Percentiles rank a stretch among this genome's conserved stretches.
These are phyloP conservation scores for Sebastes steindachneri DNA, from an alignment of 2,797 vertebrate genomes.

Conservation along the genomic window DNA sequence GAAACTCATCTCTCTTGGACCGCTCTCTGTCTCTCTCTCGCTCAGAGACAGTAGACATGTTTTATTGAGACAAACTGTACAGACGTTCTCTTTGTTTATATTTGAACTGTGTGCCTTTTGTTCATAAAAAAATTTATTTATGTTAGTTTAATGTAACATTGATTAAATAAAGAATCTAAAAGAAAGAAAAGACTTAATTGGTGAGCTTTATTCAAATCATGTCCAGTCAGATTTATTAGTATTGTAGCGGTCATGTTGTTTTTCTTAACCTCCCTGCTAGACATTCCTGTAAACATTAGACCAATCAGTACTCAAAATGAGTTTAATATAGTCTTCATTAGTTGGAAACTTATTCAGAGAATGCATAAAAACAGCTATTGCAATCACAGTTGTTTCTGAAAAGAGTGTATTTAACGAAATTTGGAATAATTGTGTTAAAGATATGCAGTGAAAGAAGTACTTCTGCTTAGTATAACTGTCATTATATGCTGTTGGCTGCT, in stretches of 20 bases:
- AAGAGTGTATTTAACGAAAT: neutral
- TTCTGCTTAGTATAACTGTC: neutral
- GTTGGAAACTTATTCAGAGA: neutral
- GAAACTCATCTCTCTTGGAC: slow-evolving; percentile 66
- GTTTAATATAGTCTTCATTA: neutral
- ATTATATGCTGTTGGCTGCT: neutral
- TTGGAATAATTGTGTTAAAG: neutral
- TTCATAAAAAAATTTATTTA: slow-evolving; percentile 95
- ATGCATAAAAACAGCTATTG: neutral
- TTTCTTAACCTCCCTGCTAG: neutral
- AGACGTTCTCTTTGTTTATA: slow-evolving; percentile 91
- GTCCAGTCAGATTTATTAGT: neutral
- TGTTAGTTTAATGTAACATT: slow-evolving; percentile 92
- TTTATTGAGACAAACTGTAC: slow-evolving; percentile 87
- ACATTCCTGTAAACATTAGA: neutral
- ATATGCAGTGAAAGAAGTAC: too few species aligned
- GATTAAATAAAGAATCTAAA: slow-evolving; percentile 84
- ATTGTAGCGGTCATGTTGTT: too few species aligned
- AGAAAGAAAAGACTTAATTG: slow-evolving; percentile 55
- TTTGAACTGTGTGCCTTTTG: slow-evolving; percentile 93
- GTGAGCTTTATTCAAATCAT: slow-evolving; percentile 27
- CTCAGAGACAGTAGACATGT: slow-evolving; percentile 67
- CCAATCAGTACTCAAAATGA: neutral
- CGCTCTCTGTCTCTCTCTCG: slow-evolving; percentile 26
- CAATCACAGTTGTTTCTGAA: neutral